Evolutionary conservation across 2,113 vertebrate species (phyloP).

Genomic region (Podilymbus podiceps): DNA sequence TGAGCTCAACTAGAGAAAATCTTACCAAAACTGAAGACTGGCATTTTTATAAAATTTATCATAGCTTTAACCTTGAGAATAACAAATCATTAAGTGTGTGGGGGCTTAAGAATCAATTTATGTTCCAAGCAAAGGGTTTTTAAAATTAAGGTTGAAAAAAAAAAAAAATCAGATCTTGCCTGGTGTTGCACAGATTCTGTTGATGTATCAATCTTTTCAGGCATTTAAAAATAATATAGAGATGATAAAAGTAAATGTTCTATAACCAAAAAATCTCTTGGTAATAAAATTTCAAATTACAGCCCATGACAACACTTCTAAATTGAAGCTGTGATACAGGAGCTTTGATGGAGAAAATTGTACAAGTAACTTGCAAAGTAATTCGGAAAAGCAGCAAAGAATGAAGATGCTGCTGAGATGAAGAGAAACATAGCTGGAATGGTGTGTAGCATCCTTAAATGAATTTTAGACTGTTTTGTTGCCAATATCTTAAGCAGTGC

Average conservation of each 20-base stretch:
- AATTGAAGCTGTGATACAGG: slow-evolving; percentile 64
- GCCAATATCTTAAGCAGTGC: slow-evolving; percentile 31
- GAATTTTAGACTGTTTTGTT: slow-evolving; percentile 35
- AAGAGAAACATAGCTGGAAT: slow-evolving; percentile 51
- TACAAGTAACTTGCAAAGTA: slow-evolving; percentile 54
- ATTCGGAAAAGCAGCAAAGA: slow-evolving; percentile 59
- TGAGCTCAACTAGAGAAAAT: slow-evolving; percentile 24
- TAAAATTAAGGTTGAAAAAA: slow-evolving; percentile 38
- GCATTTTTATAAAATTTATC: slow-evolving; percentile 46
- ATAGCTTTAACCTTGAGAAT: slow-evolving; percentile 63
- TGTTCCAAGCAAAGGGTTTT: slow-evolving; percentile 41
- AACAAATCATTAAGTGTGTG: slow-evolving; percentile 41
- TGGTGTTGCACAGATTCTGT: slow-evolving; percentile 23
- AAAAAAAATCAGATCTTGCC: neutral
- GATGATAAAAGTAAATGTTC: slow-evolving; percentile 72
- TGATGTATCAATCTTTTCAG: slow-evolving; percentile 67
- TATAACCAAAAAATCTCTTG: slow-evolving; percentile 66
- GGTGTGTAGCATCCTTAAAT: slow-evolving; percentile 39
- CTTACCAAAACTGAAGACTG: slow-evolving; percentile 3
- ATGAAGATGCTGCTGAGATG: slow-evolving; percentile 50
- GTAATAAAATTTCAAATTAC: slow-evolving; percentile 71
- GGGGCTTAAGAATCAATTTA: slow-evolving; percentile 46
- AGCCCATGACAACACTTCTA: slow-evolving; percentile 63
- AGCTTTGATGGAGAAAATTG: slow-evolving; percentile 70
- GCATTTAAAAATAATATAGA: slow-evolving; percentile 69